Percentiles rank a stretch among this genome's conserved stretches.
phyloP scores from a whole-genome alignment of 2,888 invertebrate genomes.

The Abscondita cerata region DNA sequence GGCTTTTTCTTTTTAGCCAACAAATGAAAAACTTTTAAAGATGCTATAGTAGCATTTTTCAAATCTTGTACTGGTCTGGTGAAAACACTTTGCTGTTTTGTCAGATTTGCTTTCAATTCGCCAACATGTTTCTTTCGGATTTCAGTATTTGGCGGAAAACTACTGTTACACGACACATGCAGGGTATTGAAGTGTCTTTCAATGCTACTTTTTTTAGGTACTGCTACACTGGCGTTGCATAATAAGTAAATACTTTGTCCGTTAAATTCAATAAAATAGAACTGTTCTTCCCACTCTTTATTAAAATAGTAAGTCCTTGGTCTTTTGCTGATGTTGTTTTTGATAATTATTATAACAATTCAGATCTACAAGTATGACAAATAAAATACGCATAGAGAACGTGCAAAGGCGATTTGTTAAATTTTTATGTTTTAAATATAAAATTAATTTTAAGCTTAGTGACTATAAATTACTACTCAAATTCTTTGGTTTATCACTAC shows the following conservation, averaged over 20 bases:
- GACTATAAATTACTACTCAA: no score
- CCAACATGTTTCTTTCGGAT: conserved; percentile 23
- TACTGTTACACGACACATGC: conserved; percentile 19
- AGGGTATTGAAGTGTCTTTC: no score
- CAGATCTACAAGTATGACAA: no score
- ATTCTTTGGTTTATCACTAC: no score
- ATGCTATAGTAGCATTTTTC: conserved; percentile 29
- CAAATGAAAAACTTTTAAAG: conserved; percentile 26
- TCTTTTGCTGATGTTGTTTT: no score
- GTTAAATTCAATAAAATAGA: conserved; percentile 7
- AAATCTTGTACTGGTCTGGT: conserved; percentile 25
- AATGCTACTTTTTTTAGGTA: no score
- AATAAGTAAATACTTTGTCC: conserved; percentile 8
- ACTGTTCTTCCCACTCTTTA: conserved; percentile 4
- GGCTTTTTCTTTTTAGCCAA: conserved; percentile 42
- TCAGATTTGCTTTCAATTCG: conserved; percentile 19
- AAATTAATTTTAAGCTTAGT: no score
- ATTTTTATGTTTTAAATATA: no score
- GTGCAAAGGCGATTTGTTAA: no score
- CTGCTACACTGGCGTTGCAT: conserved; percentile 7
- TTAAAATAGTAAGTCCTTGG: conserved; percentile 2
- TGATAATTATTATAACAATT: no score
- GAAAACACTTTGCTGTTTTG: conserved; percentile 10
- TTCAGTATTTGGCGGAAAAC: conserved; percentile 31
- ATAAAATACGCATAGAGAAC: no score